A percentile compares a stretch with the other conserved stretches of the same genome.
Conservation (phyloP, 2,113 vertebrate species). For the Oenanthe oenanthe region DNA sequence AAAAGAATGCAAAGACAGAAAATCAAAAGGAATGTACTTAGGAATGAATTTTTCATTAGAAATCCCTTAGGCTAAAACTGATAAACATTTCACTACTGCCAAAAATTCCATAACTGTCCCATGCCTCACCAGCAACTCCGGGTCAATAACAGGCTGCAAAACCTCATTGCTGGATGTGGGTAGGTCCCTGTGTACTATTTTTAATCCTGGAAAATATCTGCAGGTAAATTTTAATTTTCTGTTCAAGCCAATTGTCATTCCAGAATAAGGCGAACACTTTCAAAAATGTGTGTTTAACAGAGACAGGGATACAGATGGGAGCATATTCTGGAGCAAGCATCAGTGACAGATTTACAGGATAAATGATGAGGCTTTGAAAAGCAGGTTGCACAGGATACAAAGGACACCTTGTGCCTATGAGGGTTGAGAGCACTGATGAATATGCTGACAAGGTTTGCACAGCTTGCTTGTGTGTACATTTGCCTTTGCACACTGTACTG, state of each 20-base stretch:
- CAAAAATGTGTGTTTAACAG: not conserved
- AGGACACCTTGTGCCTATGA: conserved; percentile 25
- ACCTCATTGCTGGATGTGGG: not conserved
- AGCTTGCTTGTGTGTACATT: conserved; percentile 19
- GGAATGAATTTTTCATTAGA: not conserved
- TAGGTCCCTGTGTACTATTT: not conserved
- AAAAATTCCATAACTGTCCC: not conserved
- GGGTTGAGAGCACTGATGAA: not conserved
- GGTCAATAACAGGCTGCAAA: not conserved
- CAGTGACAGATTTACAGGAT: not conserved
- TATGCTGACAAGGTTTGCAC: not conserved
- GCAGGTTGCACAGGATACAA: not conserved
- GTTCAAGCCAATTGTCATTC: not conserved
- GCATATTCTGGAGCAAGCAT: not conserved
- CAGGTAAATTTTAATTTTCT: not conserved
- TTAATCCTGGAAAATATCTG: not conserved
- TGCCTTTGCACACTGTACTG: conserved; percentile 17
- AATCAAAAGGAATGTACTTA: not conserved
- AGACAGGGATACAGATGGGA: not conserved
- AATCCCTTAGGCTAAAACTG: not conserved
- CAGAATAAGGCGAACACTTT: not conserved
- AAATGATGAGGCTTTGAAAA: conserved; percentile 17
- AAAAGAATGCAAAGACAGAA: not conserved
- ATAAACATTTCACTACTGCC: not conserved
- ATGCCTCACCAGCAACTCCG: not conserved